phyloP scores from a whole-genome alignment of 2,113 vertebrate species.

The Baryphthengus martii region DNA sequence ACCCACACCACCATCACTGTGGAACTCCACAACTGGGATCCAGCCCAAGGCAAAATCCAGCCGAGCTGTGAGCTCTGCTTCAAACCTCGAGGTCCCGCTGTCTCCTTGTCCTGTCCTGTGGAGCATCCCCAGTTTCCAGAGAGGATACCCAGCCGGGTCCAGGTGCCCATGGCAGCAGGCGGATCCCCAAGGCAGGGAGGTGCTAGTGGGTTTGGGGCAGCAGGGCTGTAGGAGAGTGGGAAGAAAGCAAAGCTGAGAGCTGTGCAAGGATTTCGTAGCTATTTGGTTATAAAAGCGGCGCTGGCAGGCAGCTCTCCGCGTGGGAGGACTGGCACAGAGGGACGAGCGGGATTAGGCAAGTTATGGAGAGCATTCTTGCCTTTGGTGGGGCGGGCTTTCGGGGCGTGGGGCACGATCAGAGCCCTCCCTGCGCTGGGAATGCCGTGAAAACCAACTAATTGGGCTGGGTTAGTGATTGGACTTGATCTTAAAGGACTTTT shows the following conservation, averaged over 20 bases:
- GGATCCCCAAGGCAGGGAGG: neutral
- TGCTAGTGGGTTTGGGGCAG: neutral
- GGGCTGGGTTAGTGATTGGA: neutral
- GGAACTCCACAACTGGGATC: neutral
- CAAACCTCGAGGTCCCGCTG: neutral
- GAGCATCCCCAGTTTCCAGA: neutral
- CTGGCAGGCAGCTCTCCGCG: conserved; percentile 5
- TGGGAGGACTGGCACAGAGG: conserved; percentile 59
- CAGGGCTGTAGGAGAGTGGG: neutral
- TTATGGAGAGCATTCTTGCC: conserved; percentile 52
- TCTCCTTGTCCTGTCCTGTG: rapidly evolving
- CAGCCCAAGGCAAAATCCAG: neutral
- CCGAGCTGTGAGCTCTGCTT: neutral
- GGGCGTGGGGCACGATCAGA: neutral
- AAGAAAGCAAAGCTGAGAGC: neutral
- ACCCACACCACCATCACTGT: neutral
- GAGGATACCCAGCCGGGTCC: neutral
- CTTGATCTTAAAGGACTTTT: neutral
- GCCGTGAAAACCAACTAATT: neutral
- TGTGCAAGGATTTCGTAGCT: neutral
- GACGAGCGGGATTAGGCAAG: conserved; percentile 59
- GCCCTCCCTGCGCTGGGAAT: neutral
- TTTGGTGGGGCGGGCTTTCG: conserved; percentile 13
- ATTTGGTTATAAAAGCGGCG: neutral
- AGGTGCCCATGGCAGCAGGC: rapidly evolving